Conservation (phyloP, 2,113 vertebrate species). For the Piaya cayana region DNA sequence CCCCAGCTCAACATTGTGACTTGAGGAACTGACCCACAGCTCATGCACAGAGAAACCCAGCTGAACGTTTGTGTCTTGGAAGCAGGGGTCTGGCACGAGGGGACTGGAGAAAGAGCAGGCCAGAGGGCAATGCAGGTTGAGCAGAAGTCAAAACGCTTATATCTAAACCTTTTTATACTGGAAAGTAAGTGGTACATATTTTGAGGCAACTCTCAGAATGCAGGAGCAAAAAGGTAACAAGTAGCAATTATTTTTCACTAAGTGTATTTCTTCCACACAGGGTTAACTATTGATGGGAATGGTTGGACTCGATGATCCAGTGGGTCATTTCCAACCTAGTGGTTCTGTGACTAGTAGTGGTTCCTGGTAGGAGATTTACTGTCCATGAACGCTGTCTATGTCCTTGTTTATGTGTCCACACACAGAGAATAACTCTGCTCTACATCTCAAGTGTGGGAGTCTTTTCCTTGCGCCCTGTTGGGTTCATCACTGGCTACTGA, state of each 20-base stretch:
- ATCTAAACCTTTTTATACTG: background rate
- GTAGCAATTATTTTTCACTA: background rate
- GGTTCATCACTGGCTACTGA: background rate
- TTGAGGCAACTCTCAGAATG: background rate
- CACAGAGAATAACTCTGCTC: accelerated
- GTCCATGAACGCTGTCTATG: background rate
- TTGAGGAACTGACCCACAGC: background rate
- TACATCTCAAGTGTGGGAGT: background rate
- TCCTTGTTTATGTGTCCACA: background rate
- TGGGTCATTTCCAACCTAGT: too few species aligned
- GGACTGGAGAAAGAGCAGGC: background rate
- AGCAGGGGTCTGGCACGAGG: background rate
- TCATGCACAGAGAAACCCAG: background rate
- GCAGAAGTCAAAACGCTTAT: background rate
- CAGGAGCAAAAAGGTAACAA: background rate
- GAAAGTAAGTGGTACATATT: background rate
- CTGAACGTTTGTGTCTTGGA: background rate
- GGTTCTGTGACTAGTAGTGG: background rate
- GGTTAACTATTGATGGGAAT: too few species aligned
- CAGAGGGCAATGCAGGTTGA: background rate
- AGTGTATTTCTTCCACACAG: background rate
- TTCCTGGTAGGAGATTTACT: background rate
- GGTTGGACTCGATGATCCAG: too few species aligned
- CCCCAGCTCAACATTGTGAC: background rate
- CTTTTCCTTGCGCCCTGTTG: background rate